These are phyloP conservation scores for Epinephelus cyanopodus DNA, from an alignment of 2,113 vertebrate species.

Conservation along the genomic window DNA sequence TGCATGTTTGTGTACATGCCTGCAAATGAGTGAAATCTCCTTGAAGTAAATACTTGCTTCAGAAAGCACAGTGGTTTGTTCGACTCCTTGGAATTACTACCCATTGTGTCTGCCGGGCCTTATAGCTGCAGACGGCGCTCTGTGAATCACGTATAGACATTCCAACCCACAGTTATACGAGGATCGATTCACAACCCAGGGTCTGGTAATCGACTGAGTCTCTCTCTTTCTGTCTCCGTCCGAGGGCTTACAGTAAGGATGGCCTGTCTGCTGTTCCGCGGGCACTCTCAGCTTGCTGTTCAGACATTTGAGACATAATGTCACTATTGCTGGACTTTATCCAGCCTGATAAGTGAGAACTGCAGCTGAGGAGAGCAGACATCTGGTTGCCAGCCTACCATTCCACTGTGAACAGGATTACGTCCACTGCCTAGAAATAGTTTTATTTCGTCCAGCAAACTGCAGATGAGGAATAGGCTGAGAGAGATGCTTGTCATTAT, in stretches of 20 bases:
- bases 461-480: constrained; percentile 41
- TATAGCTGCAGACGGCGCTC: constrained; percentile 24
- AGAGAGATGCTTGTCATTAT: constrained; percentile 36
- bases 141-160: constrained; percentile 52
- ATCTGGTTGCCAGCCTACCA: constrained; percentile 63
- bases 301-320: constrained; percentile 63
- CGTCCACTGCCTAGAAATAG: constrained; percentile 50
- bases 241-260: constrained; percentile 42
- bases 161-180: constrained; percentile 22
- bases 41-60: constrained; percentile 20
- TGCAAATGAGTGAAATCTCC: constrained; percentile 6
- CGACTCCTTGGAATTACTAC: constrained; percentile 45
- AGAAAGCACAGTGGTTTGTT: constrained; percentile 36
- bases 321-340: constrained; percentile 55
- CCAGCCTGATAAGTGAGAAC: constrained; percentile 64
- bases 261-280: constrained; percentile 28
- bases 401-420: constrained; percentile 65
- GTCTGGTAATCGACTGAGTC: constrained; percentile 45
- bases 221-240: constrained; percentile 18
- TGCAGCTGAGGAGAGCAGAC: constrained; percentile 60
- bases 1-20: constrained; percentile 14
- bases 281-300: constrained; percentile 40
- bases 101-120: constrained; percentile 16
- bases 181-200: constrained; percentile 54
- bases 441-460: constrained; percentile 35